phyloP scores from a whole-genome alignment of 2,888 invertebrate species.

The Theretra japonica region DNA sequence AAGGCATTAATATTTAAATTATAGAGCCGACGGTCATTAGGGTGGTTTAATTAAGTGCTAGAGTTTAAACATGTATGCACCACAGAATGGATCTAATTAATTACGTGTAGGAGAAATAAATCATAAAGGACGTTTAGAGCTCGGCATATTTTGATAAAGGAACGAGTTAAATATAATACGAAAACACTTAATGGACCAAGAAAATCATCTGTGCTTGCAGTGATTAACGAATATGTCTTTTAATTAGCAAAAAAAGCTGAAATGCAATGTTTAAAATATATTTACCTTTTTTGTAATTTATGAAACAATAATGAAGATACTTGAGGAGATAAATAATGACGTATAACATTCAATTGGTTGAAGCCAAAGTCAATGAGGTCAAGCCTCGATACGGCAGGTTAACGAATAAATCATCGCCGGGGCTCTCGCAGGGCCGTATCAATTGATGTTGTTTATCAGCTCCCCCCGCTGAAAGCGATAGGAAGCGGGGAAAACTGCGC shows the following conservation, averaged over 20 bases:
- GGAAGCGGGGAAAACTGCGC: slow-evolving; percentile 35
- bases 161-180: no score
- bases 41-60: neutral
- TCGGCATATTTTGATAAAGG: no score
- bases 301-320: neutral
- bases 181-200: no score
- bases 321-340: slow-evolving; percentile 18
- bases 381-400: slow-evolving; percentile 75
- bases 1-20: neutral
- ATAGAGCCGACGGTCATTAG: neutral
- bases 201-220: no score
- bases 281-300: neutral
- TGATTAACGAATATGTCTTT: no score
- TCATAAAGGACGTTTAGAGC: no score
- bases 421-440: slow-evolving; percentile 74
- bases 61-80: neutral
- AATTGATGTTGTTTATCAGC: slow-evolving; percentile 58
- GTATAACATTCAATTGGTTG: slow-evolving; percentile 28
- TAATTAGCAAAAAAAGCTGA: no score
- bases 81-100: no score
- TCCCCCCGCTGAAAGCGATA: slow-evolving; percentile 36
- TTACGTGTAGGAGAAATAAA: no score
- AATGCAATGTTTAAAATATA: no score
- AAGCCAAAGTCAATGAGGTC: slow-evolving; percentile 65
- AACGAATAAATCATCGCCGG: slow-evolving; percentile 78